Conservation (phyloP, 2,797 vertebrate genomes). For the Euthynnus affinis region DNA sequence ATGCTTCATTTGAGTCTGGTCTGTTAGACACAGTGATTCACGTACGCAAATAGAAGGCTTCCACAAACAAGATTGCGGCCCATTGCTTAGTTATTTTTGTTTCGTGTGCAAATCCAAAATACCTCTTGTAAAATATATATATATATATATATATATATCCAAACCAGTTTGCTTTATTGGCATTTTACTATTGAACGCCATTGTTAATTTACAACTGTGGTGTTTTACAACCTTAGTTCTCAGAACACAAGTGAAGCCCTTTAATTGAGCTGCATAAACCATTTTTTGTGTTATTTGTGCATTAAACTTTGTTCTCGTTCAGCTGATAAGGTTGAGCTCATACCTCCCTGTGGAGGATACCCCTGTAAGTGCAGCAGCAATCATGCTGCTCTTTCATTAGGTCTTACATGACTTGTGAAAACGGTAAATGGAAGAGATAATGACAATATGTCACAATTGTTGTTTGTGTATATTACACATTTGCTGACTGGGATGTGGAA, state of each 20-base stretch:
- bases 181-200: not conserved
- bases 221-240: not conserved
- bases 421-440: not conserved
- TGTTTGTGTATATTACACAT: not conserved
- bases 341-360: not conserved
- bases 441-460: not conserved
- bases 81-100: not conserved
- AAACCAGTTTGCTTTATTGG: not conserved
- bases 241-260: not conserved
- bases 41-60: not conserved
- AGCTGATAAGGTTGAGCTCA: not conserved
- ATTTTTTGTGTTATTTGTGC: not conserved
- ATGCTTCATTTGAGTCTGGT: slow-evolving; percentile 8
- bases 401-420: slow-evolving; percentile 1
- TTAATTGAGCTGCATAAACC: not conserved
- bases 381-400: not conserved
- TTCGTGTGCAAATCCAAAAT: not conserved
- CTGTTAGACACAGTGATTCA: slow-evolving; percentile 3
- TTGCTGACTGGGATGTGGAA: not conserved
- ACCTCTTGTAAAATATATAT: not conserved
- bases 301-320: not conserved
- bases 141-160: not conserved
- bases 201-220: not conserved
- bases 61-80: not conserved
- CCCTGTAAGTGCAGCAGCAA: not conserved